phyloP scores from a whole-genome alignment of 2,797 vertebrate species.

The Paratrypauchen microcephalus region DNA sequence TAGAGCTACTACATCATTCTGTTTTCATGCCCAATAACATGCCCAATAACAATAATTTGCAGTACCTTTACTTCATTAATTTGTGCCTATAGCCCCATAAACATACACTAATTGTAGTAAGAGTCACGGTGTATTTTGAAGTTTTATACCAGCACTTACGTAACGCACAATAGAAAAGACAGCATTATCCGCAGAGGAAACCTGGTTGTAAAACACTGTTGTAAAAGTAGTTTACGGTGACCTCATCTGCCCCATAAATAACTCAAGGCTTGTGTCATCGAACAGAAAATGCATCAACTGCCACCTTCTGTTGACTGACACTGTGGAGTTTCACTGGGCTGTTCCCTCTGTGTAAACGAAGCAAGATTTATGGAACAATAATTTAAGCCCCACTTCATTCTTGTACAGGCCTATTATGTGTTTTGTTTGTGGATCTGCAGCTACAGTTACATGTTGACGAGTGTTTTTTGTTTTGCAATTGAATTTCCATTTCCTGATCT shows the following conservation, averaged over 20 bases:
- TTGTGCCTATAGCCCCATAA: background rate
- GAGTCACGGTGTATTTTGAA: background rate
- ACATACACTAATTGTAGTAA: background rate
- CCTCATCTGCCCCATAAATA: conserved; percentile 4
- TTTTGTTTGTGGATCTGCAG: no score
- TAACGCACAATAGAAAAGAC: background rate
- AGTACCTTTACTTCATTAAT: background rate
- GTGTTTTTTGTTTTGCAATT: no score
- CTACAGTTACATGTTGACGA: no score
- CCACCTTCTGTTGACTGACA: background rate
- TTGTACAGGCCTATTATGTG: no score
- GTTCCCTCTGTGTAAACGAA: background rate
- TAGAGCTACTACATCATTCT: no score
- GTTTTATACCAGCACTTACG: background rate
- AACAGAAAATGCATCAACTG: background rate
- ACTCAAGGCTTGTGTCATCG: background rate
- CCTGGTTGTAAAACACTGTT: background rate
- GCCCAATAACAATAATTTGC: no score
- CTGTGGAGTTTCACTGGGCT: no score
- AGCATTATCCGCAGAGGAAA: background rate
- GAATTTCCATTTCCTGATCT: no score
- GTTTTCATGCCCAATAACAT: no score
- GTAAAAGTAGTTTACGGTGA: conserved; percentile 2
- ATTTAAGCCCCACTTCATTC: no score
- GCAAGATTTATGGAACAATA: background rate